A percentile compares a stretch with the other conserved stretches of the same genome.
These are phyloP conservation scores for Drosophila lini DNA, from an alignment of 1,140 invertebrate species.

Conservation along the genomic window DNA sequence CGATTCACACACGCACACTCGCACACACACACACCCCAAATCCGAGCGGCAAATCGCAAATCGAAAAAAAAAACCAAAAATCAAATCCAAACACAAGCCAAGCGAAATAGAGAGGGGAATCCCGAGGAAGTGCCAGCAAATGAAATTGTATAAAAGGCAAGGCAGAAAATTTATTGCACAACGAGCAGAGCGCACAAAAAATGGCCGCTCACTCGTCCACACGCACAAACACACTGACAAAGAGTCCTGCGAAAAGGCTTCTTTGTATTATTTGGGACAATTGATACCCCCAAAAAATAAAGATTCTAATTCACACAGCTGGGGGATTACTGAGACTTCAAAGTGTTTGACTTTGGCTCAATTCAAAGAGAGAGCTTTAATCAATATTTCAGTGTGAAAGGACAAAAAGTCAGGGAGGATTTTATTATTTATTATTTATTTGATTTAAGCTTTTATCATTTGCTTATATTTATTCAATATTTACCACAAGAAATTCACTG, in stretches of 20 bases:
- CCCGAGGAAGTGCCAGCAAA: constrained; percentile 57
- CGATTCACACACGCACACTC: constrained; percentile 50
- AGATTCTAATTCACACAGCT: background rate
- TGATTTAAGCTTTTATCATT: background rate
- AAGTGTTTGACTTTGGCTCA: constrained; percentile 11
- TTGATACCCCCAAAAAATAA: constrained; percentile 28
- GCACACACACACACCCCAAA: constrained; percentile 41
- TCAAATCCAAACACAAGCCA: constrained; percentile 78
- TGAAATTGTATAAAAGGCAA: constrained; percentile 83
- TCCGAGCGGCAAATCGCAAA: constrained; percentile 76
- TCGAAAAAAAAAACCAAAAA: constrained; percentile 71
- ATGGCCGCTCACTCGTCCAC: constrained; percentile 47
- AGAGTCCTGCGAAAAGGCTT: constrained; percentile 2
- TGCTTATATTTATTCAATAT: too few relatives aligned
- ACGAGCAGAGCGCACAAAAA: constrained; percentile 63
- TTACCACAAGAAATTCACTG: background rate
- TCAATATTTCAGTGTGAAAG: constrained; percentile 1
- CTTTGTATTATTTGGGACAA: constrained; percentile 21
- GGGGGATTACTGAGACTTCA: constrained; percentile 6
- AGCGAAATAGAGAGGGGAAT: constrained; percentile 36
- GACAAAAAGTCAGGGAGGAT: background rate
- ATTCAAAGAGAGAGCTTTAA: background rate
- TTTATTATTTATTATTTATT: background rate
- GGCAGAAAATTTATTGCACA: constrained; percentile 79
- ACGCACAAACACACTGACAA: constrained; percentile 18